These are phyloP conservation scores for Arvicanthis niloticus DNA, from an alignment of 2,113 vertebrate genomes.

Conservation along the genomic window DNA sequence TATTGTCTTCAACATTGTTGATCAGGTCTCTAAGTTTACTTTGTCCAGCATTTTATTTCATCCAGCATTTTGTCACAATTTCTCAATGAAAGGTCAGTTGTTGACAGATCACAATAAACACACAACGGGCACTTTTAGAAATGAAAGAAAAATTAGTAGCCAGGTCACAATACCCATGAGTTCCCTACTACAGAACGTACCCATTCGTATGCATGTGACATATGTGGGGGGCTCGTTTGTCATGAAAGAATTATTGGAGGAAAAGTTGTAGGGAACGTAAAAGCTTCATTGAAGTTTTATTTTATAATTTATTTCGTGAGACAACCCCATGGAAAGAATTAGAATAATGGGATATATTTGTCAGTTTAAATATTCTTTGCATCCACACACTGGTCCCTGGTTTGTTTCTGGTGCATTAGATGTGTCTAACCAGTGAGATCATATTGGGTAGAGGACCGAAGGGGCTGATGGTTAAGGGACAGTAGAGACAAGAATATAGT, in stretches of 20 bases:
- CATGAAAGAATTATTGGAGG: background rate
- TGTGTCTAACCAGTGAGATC: slow-evolving; percentile 59
- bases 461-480: background rate
- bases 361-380: slow-evolving; percentile 80
- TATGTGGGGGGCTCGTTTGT: background rate
- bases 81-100: background rate
- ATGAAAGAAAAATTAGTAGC: background rate
- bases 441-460: background rate
- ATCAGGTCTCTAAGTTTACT: background rate
- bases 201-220: background rate
- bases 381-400: slow-evolving; percentile 69
- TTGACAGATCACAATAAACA: background rate
- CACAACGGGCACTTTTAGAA: background rate
- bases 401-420: slow-evolving; percentile 79
- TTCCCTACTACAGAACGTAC: background rate
- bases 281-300: slow-evolving; percentile 74
- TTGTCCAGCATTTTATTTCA: background rate
- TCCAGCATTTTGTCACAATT: background rate
- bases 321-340: slow-evolving; percentile 73
- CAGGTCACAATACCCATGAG: background rate
- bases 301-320: slow-evolving; percentile 62
- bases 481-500: background rate
- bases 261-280: slow-evolving; percentile 43
- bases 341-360: slow-evolving; percentile 80
- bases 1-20: background rate